Evolutionary conservation across 2,113 vertebrate genomes (phyloP).

Genomic region (Saguinus midas): DNA sequence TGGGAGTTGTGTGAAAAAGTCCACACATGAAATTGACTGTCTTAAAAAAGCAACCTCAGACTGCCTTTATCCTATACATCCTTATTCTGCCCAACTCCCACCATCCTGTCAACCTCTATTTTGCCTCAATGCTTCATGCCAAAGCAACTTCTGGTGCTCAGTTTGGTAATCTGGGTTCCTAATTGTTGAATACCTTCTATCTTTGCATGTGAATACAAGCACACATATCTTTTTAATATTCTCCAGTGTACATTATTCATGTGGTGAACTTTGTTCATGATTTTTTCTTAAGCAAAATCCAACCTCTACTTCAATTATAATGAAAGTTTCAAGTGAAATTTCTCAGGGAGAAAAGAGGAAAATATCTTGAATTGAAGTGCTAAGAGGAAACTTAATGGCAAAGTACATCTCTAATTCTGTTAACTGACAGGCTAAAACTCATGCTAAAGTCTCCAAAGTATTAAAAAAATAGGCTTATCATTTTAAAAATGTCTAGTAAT

Average conservation of each 20-base stretch:
- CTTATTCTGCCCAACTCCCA: neutral
- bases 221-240: neutral
- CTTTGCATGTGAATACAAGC: neutral
- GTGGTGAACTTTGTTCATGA: neutral
- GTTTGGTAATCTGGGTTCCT: neutral
- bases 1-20: neutral
- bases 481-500: neutral
- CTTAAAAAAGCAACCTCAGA: neutral
- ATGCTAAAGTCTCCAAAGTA: neutral
- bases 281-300: neutral
- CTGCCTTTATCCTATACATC: neutral
- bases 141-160: neutral
- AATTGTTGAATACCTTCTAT: neutral
- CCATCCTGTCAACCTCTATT: slow-evolving; percentile 3
- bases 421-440: neutral
- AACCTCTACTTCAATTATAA: neutral
- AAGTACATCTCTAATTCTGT: neutral
- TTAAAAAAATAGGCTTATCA: neutral
- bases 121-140: neutral
- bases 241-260: neutral
- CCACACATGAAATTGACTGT: neutral
- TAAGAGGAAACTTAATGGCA: neutral
- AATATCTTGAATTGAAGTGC: neutral
- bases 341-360: neutral
- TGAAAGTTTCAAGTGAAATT: neutral